Evolutionary conservation across 2,113 vertebrate species (phyloP).

Genomic region (Triplophysa rosa): DNA sequence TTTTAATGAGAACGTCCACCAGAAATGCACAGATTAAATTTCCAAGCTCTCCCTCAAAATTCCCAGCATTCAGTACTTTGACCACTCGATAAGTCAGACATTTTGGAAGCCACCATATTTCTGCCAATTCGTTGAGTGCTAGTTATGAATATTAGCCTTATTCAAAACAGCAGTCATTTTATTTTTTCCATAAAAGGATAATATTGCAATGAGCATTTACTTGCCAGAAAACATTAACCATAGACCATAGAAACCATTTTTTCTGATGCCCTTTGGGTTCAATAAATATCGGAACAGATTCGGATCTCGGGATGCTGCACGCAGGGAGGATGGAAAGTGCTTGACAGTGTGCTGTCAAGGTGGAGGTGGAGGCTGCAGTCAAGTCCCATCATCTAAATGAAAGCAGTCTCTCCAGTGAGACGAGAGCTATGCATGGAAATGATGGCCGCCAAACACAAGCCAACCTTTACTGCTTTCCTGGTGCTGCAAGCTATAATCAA

Average conservation of each 20-base stretch:
- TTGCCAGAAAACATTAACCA: conserved; percentile 43
- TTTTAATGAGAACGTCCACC: conserved; percentile 30
- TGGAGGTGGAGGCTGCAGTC: conserved; percentile 36
- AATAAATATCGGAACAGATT: conserved; percentile 45
- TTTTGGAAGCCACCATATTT: conserved; percentile 24
- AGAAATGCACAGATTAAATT: conserved; percentile 45
- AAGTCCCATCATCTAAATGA: conserved; percentile 46
- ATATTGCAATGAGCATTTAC: conserved; percentile 50
- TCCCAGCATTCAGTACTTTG: conserved; percentile 14
- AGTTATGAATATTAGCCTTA: conserved; percentile 27
- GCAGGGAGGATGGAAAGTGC: conserved; percentile 39
- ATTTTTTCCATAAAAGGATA: conserved; percentile 30
- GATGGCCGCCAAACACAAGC: background rate
- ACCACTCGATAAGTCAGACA: conserved; percentile 18
- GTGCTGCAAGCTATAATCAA: conserved; percentile 25
- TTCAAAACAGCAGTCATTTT: conserved; percentile 2
- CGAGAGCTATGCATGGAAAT: conserved; percentile 34
- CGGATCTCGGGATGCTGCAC: conserved; percentile 16
- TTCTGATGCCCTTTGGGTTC: conserved; percentile 43
- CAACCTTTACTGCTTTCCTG: conserved; percentile 12
- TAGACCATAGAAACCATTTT: conserved; percentile 32
- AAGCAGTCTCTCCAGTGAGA: conserved; percentile 46
- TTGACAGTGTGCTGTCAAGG: conserved; percentile 39
- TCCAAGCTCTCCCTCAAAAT: conserved; percentile 29
- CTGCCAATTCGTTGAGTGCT: conserved; percentile 29